phyloP scores from a whole-genome alignment of 2,888 invertebrate species.

The Sminthurinus aureus region DNA sequence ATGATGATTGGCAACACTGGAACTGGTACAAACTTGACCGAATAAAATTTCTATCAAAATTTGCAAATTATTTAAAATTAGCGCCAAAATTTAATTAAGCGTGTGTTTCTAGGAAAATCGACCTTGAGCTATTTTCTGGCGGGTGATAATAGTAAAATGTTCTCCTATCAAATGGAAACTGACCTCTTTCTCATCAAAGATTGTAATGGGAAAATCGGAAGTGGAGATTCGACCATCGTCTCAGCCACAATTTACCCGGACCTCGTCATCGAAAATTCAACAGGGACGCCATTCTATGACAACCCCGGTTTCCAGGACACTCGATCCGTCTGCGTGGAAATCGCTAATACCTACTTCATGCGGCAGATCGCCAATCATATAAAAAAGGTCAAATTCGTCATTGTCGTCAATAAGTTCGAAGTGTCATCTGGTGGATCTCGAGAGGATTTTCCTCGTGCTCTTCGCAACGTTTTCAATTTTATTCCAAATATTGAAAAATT shows the following conservation, averaged over 20 bases:
- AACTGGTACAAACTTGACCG: too few relatives aligned
- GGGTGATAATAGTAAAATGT: background rate
- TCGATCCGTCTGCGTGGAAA: conserved; percentile 4
- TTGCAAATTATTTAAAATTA: too few relatives aligned
- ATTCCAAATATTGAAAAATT: background rate
- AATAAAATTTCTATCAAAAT: too few relatives aligned
- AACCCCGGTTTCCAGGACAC: conserved; percentile 15
- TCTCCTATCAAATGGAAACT: too few relatives aligned
- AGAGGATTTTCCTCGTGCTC: background rate
- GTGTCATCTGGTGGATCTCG: background rate
- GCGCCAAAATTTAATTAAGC: too few relatives aligned
- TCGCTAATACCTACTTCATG: conserved; percentile 16
- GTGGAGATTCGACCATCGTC: too few relatives aligned
- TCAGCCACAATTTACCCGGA: conserved; percentile 10
- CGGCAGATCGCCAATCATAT: background rate
- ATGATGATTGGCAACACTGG: conserved; percentile 11
- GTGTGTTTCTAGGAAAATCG: too few relatives aligned
- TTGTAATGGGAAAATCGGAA: background rate
- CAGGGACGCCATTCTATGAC: conserved; percentile 16
- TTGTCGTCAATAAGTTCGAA: background rate
- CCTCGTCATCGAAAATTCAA: background rate
- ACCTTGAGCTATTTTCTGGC: conserved; percentile 13
- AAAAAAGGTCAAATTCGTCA: background rate
- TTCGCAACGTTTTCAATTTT: background rate
- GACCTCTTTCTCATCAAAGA: conserved; percentile 11